These are phyloP conservation scores for Spondyliosoma cantharus DNA, from an alignment of 2,797 vertebrate species.

Conservation along the genomic window DNA sequence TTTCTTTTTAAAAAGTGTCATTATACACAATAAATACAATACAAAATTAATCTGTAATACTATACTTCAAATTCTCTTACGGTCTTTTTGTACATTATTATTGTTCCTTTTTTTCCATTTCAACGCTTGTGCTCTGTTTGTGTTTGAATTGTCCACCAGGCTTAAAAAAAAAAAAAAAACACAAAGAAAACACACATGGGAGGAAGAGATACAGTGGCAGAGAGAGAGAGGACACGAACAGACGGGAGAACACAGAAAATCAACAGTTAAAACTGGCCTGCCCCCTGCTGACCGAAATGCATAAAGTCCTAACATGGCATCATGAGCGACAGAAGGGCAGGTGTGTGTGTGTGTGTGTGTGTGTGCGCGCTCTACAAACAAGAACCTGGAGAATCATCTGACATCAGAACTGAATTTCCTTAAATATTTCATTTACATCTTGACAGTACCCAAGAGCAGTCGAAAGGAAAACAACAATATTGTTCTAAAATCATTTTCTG, in stretches of 20 bases:
- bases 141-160: conserved; percentile 83
- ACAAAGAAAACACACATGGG: conserved; percentile 31
- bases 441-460: conserved; percentile 42
- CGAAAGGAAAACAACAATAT: conserved; percentile 28
- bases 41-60: conserved; percentile 99
- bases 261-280: conserved; percentile 67
- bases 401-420: conserved; percentile 34
- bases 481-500: conserved; percentile 5
- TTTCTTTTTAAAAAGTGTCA: conserved; percentile 96
- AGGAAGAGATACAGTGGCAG: conserved; percentile 58
- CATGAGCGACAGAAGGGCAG: conserved; percentile 3
- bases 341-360: neutral
- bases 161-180: conserved; percentile 36
- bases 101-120: conserved; percentile 85
- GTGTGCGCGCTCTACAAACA: conserved; percentile 36
- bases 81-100: conserved; percentile 87
- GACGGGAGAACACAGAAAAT: conserved; percentile 41
- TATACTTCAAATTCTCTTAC: conserved; percentile 93
- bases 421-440: conserved; percentile 59
- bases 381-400: conserved; percentile 38
- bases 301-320: conserved; percentile 52
- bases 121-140: conserved; percentile 85
- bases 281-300: conserved; percentile 77
- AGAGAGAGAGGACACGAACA: conserved; percentile 49
- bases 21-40: conserved; percentile 99